phyloP scores from a whole-genome alignment of 2,888 invertebrate species.

The Pristionchus japonicus region DNA sequence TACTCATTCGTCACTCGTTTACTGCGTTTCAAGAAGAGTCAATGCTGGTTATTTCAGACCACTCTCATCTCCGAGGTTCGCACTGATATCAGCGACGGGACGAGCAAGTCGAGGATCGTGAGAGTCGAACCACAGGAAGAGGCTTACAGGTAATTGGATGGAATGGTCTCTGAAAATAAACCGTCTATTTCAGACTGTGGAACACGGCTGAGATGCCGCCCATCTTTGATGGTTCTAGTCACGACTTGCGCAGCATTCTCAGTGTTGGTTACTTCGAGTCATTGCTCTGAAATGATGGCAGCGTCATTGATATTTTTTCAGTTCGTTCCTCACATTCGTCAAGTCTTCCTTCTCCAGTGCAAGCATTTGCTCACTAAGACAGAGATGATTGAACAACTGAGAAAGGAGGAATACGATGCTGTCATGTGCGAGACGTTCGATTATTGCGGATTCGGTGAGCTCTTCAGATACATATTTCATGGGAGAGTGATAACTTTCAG shows the following conservation, averaged over 20 bases:
- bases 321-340: neutral
- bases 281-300: neutral
- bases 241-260: slow-evolving; percentile 16
- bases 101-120: neutral
- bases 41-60: neutral
- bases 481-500: no score
- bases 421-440: slow-evolving; percentile 24
- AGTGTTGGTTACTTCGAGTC: neutral
- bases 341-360: neutral
- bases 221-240: slow-evolving; percentile 17
- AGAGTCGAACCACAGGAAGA: neutral
- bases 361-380: neutral
- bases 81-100: neutral
- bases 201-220: neutral
- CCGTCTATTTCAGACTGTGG: neutral
- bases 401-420: neutral
- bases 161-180: neutral
- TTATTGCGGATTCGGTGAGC: slow-evolving; percentile 35
- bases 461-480: no score
- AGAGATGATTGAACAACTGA: slow-evolving; percentile 10
- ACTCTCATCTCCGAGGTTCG: slow-evolving; percentile 12
- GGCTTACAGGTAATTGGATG: neutral
- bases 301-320: neutral
- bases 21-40: neutral
- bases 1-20: no score